Evolutionary conservation across 2,797 vertebrate genomes (phyloP).

Genomic region (Cryptoprocta ferox): DNA sequence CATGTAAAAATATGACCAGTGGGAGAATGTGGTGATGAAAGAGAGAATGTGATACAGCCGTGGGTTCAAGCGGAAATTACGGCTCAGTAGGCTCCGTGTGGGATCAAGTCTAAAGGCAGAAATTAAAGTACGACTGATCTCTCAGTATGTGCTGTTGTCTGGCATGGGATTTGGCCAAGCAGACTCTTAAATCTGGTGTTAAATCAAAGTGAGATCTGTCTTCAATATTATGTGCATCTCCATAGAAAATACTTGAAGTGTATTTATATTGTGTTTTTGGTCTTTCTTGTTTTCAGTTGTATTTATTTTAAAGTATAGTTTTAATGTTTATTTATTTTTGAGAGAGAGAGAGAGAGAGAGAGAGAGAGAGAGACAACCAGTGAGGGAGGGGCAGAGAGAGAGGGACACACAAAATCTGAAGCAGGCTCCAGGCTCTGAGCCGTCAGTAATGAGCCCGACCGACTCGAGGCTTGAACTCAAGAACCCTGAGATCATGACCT

Average conservation of each 20-base stretch:
- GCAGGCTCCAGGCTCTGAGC: too few relatives aligned
- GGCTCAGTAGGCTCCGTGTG: rapidly evolving
- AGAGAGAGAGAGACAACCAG: too few relatives aligned
- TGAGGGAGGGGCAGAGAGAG: too few relatives aligned
- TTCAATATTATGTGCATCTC: background rate
- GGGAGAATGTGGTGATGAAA: background rate
- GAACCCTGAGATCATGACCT: too few relatives aligned
- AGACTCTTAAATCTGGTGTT: rapidly evolving
- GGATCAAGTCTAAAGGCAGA: background rate
- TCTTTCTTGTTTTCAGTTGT: background rate
- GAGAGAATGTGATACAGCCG: background rate
- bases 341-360: too few relatives aligned
- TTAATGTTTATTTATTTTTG: too few relatives aligned
- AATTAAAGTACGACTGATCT: rapidly evolving
- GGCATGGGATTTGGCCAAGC: background rate
- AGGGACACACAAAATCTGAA: too few relatives aligned
- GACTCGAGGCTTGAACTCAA: too few relatives aligned
- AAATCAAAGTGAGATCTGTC: background rate
- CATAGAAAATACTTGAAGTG: background rate
- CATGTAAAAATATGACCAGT: background rate
- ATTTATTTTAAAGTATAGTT: background rate
- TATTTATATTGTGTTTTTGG: background rate
- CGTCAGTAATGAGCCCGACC: too few relatives aligned
- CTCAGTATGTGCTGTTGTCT: background rate
- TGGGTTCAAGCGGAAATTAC: rapidly evolving